Evolutionary conservation across 2,888 invertebrate species (phyloP), one percentile per base, ranked within the genome.

Genomic region (Drosophila ustulata): DNA sequence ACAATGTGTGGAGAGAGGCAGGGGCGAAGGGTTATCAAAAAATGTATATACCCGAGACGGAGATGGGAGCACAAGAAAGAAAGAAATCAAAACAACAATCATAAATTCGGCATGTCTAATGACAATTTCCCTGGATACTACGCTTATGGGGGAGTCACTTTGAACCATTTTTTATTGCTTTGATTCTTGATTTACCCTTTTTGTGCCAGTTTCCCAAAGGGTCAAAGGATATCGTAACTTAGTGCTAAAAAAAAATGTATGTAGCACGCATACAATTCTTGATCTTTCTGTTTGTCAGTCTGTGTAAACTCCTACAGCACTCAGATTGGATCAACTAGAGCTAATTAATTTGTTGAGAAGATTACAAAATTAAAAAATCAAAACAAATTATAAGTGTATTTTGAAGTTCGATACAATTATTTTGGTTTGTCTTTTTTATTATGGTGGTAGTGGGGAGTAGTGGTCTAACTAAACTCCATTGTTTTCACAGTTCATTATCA

Each of bases 21-120:
- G 11, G 45, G 52, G 28, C 55, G 49, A 77, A 71, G 70, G 71
- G 66, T 64, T 87, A 74, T 65, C 49, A 63, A 70, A 73, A 70
- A 67, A 62, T 71, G 56, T 63, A 74, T 53, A 58, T 45, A 18
- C 34, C 45, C 43, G 23, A 4, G 47, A n/a, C 6, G 28, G 51
- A 28, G 30, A 41, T 25, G 23, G 37, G 26, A 9, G 41, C 57
- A 61, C 18, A 46, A 25, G 46, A 37, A 70, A 50, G 39, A 63
- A 70, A 55, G 53, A 84, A 85, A 86, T 89, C 90, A 90, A 88
- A 90, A 80, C 84, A 82, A 79, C 79, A 86, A 83, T 88, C 91
- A 90, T 90, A 89, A 90, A 90, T 89, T 90, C 81, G 90, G 80
- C 89, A 89, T 90, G 89, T 90, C 90, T 90, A 89, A 89, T 89